These are phyloP conservation scores for Parasteatoda lunata DNA, from an alignment of 2,888 invertebrate genomes.

Conservation along the genomic window DNA sequence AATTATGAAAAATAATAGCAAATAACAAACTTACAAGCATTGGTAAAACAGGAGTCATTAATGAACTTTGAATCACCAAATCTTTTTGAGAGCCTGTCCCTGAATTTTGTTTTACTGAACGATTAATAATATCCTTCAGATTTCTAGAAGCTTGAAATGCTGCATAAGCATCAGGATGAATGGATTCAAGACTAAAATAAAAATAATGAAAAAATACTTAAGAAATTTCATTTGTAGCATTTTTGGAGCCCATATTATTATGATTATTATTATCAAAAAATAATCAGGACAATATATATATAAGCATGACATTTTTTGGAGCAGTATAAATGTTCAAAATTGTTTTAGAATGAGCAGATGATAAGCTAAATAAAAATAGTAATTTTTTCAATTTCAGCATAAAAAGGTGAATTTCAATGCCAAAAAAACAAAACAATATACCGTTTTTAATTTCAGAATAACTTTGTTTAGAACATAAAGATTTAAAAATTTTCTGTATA, in stretches of 20 bases:
- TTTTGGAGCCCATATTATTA: no score
- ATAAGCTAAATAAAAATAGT: no score
- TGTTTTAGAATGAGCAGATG: not conserved
- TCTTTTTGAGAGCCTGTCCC: conserved; percentile 60
- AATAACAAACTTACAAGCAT: conserved; percentile 81
- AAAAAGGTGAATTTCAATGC: no score
- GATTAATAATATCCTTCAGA: conserved; percentile 83
- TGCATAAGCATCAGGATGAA: conserved; percentile 90
- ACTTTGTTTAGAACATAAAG: no score
- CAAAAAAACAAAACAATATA: no score
- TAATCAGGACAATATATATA: no score
- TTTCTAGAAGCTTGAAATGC: conserved; percentile 91
- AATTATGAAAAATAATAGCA: not conserved
- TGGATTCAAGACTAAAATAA: conserved; percentile 81
- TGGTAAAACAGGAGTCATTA: conserved; percentile 93
- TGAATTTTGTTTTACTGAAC: conserved; percentile 73
- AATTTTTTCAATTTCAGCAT: no score
- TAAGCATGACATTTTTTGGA: not conserved
- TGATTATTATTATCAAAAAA: no score
- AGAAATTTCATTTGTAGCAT: no score
- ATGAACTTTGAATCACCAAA: conserved; percentile 77
- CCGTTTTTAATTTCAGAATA: no score
- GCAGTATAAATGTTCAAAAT: not conserved
- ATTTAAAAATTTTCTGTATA: no score
- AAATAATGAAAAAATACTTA: no score